Evolutionary conservation across 2,888 invertebrate species (phyloP).

Genomic region (Pristionchus entomophagus): DNA sequence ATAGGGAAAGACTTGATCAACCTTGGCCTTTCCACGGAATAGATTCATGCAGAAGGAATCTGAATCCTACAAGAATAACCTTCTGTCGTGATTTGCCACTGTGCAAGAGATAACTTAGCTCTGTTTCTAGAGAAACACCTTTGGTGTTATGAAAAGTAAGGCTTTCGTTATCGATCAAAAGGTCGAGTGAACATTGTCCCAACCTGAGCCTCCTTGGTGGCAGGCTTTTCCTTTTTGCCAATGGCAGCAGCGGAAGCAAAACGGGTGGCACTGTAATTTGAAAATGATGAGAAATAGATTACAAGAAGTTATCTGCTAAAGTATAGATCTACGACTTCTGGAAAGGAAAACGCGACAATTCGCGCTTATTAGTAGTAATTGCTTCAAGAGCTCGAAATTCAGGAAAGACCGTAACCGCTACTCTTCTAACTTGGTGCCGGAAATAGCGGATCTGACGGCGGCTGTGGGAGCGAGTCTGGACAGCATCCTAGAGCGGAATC

Average conservation of each 20-base stretch:
- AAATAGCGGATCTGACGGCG: slow-evolving; percentile 38
- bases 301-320: no score
- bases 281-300: background rate
- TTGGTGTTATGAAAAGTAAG: background rate
- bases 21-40: slow-evolving; percentile 85
- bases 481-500: slow-evolving; percentile 22
- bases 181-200: background rate
- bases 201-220: background rate
- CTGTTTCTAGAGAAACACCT: no score
- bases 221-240: background rate
- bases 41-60: slow-evolving; percentile 94
- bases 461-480: slow-evolving; percentile 43
- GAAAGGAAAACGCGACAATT: no score
- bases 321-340: no score
- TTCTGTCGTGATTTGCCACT: no score
- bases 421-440: background rate
- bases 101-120: no score
- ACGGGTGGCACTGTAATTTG: background rate
- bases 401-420: no score
- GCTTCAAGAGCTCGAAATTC: no score
- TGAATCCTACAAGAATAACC: slow-evolving; percentile 79
- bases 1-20: slow-evolving; percentile 86
- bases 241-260: slow-evolving; percentile 24
- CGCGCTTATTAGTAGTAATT: no score
- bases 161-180: background rate